phyloP scores from a whole-genome alignment of 2,888 invertebrate species.

The Tineola bisselliella region DNA sequence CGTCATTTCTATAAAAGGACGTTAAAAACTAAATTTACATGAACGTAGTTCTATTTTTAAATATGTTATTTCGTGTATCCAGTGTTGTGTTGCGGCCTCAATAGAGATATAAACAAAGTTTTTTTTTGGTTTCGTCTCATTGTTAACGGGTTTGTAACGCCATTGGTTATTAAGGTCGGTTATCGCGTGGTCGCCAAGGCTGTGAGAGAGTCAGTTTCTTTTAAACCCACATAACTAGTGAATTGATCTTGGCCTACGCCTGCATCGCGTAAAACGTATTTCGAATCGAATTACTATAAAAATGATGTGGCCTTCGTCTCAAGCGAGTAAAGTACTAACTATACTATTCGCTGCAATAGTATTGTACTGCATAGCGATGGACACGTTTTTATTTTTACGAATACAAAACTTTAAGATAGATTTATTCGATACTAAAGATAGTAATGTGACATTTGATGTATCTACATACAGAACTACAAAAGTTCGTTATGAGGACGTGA shows the following conservation, averaged over 20 bases:
- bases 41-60: not conserved
- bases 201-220: not conserved
- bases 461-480: slow-evolving; percentile 29
- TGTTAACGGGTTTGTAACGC: not conserved
- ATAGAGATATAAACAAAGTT: not conserved
- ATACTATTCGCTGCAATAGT: slow-evolving; percentile 65
- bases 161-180: not conserved
- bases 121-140: not conserved
- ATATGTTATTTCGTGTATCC: not conserved
- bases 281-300: slow-evolving; percentile 20
- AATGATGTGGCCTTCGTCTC: slow-evolving; percentile 79
- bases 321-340: slow-evolving; percentile 75
- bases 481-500: slow-evolving; percentile 57
- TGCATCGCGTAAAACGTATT: not conserved
- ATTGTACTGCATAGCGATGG: slow-evolving; percentile 77
- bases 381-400: slow-evolving; percentile 74
- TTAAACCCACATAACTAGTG: not conserved
- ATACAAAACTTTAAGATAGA: slow-evolving; percentile 75
- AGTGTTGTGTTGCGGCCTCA: not conserved
- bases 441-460: slow-evolving; percentile 28
- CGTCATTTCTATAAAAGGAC: too few species aligned
- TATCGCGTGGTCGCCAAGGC: not conserved
- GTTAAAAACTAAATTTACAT: too few species aligned
- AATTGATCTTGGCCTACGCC: not conserved
- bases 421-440: slow-evolving; percentile 27